These are phyloP conservation scores for Coptodon bakossiorum DNA, from an alignment of 2,113 vertebrate genomes.

Conservation along the genomic window DNA sequence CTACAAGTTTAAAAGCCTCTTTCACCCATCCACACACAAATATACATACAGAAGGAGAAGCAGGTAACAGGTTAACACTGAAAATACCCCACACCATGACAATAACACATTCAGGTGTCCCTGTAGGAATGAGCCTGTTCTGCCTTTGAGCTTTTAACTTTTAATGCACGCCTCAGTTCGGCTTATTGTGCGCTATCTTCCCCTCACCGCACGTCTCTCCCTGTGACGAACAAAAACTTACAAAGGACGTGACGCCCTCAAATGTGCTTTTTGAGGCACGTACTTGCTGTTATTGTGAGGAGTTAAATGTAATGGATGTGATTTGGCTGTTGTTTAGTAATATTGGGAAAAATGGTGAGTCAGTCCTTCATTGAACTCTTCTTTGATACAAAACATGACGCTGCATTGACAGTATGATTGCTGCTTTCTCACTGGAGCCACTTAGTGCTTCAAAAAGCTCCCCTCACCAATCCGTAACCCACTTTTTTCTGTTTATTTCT, in stretches of 20 bases:
- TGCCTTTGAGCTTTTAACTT: neutral
- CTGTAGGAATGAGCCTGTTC: neutral
- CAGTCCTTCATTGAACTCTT: neutral
- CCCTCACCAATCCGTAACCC: neutral
- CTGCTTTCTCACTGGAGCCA: neutral
- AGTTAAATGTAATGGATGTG: neutral
- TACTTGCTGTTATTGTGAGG: neutral
- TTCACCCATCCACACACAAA: neutral
- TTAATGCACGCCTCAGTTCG: neutral
- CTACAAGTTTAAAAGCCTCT: neutral
- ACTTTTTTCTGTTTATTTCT: neutral
- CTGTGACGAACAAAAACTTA: neutral
- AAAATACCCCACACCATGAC: neutral
- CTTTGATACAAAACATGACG: neutral
- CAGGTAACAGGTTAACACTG: neutral
- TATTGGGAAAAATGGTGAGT: neutral
- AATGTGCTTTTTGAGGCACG: neutral
- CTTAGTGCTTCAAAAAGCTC: neutral
- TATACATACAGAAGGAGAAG: neutral
- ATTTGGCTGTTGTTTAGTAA: neutral
- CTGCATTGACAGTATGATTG: neutral
- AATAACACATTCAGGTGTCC: neutral
- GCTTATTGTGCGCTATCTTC: neutral
- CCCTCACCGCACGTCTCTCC: rapidly evolving
- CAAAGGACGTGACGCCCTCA: neutral